phyloP scores from a whole-genome alignment of 1,140 invertebrate species.

The Samia ricini region DNA sequence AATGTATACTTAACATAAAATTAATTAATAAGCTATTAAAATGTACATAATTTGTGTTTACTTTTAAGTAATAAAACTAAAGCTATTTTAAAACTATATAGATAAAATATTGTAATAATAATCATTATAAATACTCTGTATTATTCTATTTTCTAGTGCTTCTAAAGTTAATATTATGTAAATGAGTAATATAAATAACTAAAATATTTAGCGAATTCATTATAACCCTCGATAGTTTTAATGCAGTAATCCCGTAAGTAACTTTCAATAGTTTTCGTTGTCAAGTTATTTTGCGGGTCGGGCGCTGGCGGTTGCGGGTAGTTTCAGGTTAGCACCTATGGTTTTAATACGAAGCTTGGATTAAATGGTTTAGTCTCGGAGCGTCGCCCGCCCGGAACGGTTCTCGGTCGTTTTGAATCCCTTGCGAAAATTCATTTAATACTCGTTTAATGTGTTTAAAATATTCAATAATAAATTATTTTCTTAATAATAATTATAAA shows the following conservation, averaged over 20 bases:
- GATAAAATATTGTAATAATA: too few species aligned
- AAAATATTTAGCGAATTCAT: neutral
- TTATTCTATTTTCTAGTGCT: too few species aligned
- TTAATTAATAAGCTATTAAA: too few species aligned
- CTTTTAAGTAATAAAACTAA: too few species aligned
- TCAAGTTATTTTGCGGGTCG: neutral
- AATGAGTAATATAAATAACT: neutral
- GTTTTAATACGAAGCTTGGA: conserved; percentile 65
- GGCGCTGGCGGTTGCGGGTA: conserved; percentile 29
- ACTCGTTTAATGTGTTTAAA: conserved; percentile 58
- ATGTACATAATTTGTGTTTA: too few species aligned
- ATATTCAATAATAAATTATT: too few species aligned
- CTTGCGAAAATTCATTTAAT: conserved; percentile 38
- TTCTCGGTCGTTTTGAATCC: conserved; percentile 64
- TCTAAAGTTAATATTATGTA: too few species aligned
- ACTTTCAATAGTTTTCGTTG: conserved; percentile 69
- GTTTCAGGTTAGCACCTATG: conserved; percentile 64
- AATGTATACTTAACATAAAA: too few species aligned
- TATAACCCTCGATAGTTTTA: neutral
- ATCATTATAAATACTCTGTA: too few species aligned
- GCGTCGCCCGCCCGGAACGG: conserved; percentile 35
- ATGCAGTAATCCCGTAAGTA: conserved; percentile 33
- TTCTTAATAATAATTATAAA: too few species aligned
- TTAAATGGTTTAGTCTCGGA: conserved; percentile 59
- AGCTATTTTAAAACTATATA: too few species aligned